Evolutionary conservation across 92 coral and sea anemone species (phyloP).

Genomic region (Micromussa lordhowensis): DNA sequence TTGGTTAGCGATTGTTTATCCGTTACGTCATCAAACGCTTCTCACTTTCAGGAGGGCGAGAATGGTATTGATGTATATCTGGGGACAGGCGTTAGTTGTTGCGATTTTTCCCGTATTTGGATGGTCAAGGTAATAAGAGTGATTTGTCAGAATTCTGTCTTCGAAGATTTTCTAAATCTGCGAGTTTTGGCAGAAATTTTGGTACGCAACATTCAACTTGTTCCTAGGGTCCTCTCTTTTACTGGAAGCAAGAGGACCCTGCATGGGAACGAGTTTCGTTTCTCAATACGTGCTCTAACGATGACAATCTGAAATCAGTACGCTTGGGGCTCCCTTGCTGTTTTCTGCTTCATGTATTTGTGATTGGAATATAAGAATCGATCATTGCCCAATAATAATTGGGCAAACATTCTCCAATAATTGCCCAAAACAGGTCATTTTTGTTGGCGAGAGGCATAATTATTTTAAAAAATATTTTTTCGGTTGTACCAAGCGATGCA

Average conservation of each 20-base stretch:
- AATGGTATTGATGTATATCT: conserved; percentile 39
- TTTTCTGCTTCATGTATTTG: no score
- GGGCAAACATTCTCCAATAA: neutral
- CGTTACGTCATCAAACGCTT: conserved; percentile 30
- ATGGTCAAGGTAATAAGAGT: conserved; percentile 48
- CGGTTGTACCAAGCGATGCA: no score
- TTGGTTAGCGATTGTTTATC: conserved; percentile 55
- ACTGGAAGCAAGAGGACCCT: no score
- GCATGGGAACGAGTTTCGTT: no score
- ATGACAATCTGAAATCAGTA: no score
- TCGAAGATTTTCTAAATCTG: neutral
- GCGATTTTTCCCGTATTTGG: conserved; percentile 61
- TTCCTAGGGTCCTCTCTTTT: no score
- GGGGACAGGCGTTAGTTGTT: conserved; percentile 54
- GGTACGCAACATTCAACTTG: neutral
- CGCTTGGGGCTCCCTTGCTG: no score
- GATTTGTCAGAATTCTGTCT: neutral
- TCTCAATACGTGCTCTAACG: no score
- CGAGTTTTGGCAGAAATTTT: neutral
- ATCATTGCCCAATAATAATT: no score
- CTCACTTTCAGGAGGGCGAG: conserved; percentile 40
- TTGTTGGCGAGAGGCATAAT: neutral
- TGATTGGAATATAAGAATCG: no score
- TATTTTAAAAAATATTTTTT: no score
- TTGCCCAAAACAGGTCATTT: neutral